Evolutionary conservation across 2,113 vertebrate species (phyloP).

Genomic region (Ornithorhynchus anatinus): DNA sequence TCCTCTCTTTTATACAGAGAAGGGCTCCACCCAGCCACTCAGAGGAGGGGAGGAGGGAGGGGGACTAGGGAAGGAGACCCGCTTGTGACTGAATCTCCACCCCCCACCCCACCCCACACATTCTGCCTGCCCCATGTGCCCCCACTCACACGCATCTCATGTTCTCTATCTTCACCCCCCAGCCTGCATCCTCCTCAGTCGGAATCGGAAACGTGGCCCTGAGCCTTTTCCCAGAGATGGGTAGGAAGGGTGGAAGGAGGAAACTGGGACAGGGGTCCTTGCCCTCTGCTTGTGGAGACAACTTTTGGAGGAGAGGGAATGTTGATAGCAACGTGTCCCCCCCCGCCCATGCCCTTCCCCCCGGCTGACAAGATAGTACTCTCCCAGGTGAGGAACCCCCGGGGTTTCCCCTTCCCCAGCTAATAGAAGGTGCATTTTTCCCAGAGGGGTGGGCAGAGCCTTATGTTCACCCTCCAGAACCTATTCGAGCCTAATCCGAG

Average conservation of each 20-base stretch:
- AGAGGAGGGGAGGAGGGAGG: too few relatives aligned
- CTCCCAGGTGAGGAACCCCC: background rate
- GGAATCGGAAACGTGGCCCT: background rate
- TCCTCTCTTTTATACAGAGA: background rate
- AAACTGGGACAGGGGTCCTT: too few relatives aligned
- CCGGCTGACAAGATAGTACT: background rate
- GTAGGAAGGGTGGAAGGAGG: background rate
- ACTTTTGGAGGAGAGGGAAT: too few relatives aligned
- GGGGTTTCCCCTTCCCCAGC: background rate
- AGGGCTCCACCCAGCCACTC: background rate
- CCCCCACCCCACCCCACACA: background rate
- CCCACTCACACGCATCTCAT: background rate
- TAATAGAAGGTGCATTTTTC: background rate
- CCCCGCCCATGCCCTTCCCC: background rate
- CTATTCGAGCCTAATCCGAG: background rate
- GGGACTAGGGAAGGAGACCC: too few relatives aligned
- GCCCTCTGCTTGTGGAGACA: too few relatives aligned
- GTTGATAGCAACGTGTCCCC: too few relatives aligned
- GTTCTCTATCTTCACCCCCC: background rate
- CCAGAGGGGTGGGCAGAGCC: background rate
- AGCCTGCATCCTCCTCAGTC: background rate
- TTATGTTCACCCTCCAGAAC: background rate
- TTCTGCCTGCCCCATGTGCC: background rate
- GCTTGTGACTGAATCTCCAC: background rate
- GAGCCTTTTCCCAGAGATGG: background rate